phyloP scores from a whole-genome alignment of 2,113 vertebrate genomes.

The Heterocephalus glaber region DNA sequence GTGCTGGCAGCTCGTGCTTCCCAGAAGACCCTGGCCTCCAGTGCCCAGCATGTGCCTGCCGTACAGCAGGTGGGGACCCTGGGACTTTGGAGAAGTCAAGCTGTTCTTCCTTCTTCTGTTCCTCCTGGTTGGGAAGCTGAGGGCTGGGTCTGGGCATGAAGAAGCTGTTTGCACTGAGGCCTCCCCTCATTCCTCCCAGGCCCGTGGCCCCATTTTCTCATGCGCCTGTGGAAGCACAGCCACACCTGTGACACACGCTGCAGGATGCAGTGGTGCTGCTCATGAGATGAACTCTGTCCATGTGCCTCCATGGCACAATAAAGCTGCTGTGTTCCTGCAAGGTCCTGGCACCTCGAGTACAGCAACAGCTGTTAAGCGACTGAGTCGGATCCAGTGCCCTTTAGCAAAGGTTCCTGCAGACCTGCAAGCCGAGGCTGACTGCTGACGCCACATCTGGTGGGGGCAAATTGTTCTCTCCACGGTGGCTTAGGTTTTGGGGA shows the following conservation, averaged over 20 bases:
- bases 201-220: background rate
- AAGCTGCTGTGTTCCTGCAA: background rate
- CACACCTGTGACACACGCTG: background rate
- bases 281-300: background rate
- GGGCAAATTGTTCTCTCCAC: no score
- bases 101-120: no score
- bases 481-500: background rate
- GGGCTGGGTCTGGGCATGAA: rapidly evolving
- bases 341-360: background rate
- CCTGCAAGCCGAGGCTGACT: rapidly evolving
- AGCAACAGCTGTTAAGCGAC: background rate
- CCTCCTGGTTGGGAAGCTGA: rapidly evolving
- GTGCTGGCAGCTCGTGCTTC: background rate
- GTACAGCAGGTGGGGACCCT: rapidly evolving
- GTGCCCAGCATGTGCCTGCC: rapidly evolving
- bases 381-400: background rate
- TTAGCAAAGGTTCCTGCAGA: background rate
- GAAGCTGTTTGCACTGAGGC: rapidly evolving
- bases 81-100: background rate
- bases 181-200: no score
- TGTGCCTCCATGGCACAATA: background rate
- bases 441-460: background rate
- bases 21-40: background rate
- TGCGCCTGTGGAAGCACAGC: background rate
- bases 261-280: background rate